Evolutionary conservation across 2,888 invertebrate species (phyloP).

Genomic region (Tachystola acroxantha): DNA sequence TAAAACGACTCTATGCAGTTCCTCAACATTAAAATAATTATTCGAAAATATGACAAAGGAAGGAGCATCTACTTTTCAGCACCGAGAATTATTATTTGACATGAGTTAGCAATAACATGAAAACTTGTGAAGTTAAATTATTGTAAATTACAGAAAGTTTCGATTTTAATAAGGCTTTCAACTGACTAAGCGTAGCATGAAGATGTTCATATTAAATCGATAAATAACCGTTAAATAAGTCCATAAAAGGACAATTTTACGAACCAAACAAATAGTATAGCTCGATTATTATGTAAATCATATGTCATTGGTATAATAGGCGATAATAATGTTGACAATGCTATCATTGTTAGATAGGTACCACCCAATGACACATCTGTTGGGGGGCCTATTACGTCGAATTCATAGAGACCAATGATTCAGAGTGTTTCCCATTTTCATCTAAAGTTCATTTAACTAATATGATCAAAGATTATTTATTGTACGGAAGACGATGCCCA

Average conservation of each 20-base stretch:
- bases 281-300: slow-evolving; percentile 22
- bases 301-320: slow-evolving; percentile 6
- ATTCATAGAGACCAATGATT: slow-evolving; percentile 16
- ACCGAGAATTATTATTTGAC: no score
- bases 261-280: slow-evolving; percentile 17
- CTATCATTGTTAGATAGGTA: slow-evolving; percentile 22
- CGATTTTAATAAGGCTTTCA: no score
- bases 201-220: not conserved
- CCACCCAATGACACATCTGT: slow-evolving; percentile 27
- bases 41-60: no score
- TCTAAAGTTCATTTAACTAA: not conserved
- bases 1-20: no score
- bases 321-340: slow-evolving; percentile 42
- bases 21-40: no score
- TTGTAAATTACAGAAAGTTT: no score
- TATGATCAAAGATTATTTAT: not conserved
- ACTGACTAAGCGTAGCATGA: no score
- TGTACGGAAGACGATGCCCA: not conserved
- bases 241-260: no score
- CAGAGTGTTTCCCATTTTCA: slow-evolving; percentile 6
- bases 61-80: no score
- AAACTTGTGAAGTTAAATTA: no score
- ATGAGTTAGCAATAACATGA: no score
- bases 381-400: slow-evolving; percentile 23
- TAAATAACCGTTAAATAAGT: no score